Evolutionary conservation across 2,113 vertebrate species (phyloP).

Genomic region (Gymnarchus niloticus): DNA sequence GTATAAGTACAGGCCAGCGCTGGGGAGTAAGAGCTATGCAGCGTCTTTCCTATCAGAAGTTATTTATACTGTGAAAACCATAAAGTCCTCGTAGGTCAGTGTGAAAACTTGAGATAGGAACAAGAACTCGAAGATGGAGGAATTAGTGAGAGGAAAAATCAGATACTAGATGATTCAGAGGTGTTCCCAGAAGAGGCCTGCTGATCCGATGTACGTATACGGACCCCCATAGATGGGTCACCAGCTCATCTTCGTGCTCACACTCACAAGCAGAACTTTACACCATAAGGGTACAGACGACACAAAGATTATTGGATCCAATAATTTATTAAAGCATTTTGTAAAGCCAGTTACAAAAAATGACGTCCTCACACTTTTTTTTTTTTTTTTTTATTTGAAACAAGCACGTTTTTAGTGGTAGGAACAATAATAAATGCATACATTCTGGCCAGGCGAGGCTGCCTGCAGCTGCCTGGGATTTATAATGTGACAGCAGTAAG

Average conservation of each 20-base stretch:
- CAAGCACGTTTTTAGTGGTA: constrained; percentile 60
- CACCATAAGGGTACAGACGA: constrained; percentile 19
- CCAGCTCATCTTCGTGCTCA: neutral
- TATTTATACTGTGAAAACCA: too few species aligned
- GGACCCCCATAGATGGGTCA: too few species aligned
- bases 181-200: too few species aligned
- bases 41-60: too few species aligned
- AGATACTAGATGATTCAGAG: too few species aligned
- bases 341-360: constrained; percentile 84
- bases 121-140: too few species aligned
- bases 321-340: constrained; percentile 91
- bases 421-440: constrained; percentile 43
- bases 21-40: too few species aligned
- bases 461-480: constrained; percentile 76
- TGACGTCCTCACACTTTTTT: constrained; percentile 50
- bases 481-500: constrained; percentile 50
- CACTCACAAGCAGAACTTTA: neutral
- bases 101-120: too few species aligned
- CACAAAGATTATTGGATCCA: constrained; percentile 60
- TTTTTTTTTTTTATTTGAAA: constrained; percentile 67
- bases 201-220: too few species aligned
- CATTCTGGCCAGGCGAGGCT: constrained; percentile 64
- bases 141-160: too few species aligned
- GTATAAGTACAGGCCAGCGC: too few species aligned
- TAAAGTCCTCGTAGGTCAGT: too few species aligned